Percentiles rank a stretch among this genome's conserved stretches.
These are phyloP conservation scores for Drosophila villosipedis DNA, from an alignment of 2,888 invertebrate species.

Conservation along the genomic window DNA sequence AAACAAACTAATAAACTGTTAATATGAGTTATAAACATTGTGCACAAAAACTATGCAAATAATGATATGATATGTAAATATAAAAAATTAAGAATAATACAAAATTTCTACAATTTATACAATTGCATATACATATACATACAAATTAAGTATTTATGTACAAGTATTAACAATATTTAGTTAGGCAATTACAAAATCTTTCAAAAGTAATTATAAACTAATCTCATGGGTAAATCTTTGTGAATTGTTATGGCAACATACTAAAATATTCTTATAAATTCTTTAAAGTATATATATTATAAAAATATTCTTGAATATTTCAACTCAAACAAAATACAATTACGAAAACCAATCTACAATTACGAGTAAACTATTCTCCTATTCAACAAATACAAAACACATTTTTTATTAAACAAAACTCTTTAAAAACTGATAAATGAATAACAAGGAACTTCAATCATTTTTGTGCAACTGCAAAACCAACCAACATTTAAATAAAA, in stretches of 20 bases:
- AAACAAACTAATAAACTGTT: not conserved
- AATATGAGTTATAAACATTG: slow-evolving; percentile 14
- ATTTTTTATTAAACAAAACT: slow-evolving; percentile 37
- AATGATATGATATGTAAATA: slow-evolving; percentile 13
- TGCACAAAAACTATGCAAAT: slow-evolving; percentile 21
- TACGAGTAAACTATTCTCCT: slow-evolving; percentile 61
- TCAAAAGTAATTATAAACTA: slow-evolving; percentile 42
- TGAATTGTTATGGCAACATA: slow-evolving; percentile 54
- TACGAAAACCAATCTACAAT: slow-evolving; percentile 31
- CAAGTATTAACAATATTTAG: slow-evolving; percentile 59
- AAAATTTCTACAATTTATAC: slow-evolving; percentile 68
- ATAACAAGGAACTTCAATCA: slow-evolving; percentile 73
- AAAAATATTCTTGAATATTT: slow-evolving; percentile 60
- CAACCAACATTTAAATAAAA: slow-evolving; percentile 57
- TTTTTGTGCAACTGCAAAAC: slow-evolving; percentile 58
- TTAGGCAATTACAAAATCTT: slow-evolving; percentile 72
- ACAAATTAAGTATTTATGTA: slow-evolving; percentile 37
- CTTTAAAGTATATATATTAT: slow-evolving; percentile 44
- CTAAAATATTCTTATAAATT: slow-evolving; percentile 68
- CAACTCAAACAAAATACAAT: slow-evolving; percentile 44
- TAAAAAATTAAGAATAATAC: slow-evolving; percentile 25
- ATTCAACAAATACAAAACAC: slow-evolving; percentile 46
- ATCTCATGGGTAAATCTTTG: slow-evolving; percentile 57
- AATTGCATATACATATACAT: slow-evolving; percentile 35
- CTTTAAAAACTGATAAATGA: slow-evolving; percentile 51